Conservation (phyloP, 2,797 vertebrate species). For the Esox lucius region DNA sequence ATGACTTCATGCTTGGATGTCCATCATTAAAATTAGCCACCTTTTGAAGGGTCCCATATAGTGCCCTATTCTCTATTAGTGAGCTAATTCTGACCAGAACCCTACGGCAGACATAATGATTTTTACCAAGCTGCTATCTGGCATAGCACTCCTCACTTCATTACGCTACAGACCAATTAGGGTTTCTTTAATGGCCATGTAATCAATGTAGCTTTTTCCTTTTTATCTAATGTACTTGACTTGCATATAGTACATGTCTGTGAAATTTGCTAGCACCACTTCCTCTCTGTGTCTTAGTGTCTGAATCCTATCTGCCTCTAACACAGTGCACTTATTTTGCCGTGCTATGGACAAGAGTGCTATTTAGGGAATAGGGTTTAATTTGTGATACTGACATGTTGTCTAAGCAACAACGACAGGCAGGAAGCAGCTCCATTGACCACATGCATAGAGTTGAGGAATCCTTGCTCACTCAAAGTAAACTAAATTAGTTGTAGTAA, state of each 20-base stretch:
- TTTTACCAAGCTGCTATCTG: constrained; percentile 32
- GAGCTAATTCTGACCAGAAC: neutral
- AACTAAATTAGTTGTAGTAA: too few species aligned
- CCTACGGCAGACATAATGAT: constrained; percentile 25
- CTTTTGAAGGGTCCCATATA: constrained; percentile 8
- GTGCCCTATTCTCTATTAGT: neutral
- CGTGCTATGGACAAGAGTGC: too few species aligned
- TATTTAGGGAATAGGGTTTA: too few species aligned
- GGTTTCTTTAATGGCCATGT: constrained; percentile 40
- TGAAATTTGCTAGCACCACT: constrained; percentile 35
- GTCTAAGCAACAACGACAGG: too few species aligned
- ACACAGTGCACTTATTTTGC: too few species aligned
- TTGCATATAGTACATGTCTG: constrained; percentile 19
- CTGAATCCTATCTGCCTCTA: too few species aligned
- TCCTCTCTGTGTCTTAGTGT: constrained; percentile 25
- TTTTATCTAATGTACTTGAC: constrained; percentile 37
- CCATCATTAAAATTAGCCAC: constrained; percentile 66
- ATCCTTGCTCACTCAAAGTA: too few species aligned
- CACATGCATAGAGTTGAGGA: too few species aligned
- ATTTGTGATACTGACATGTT: too few species aligned
- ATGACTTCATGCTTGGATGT: constrained; percentile 54
- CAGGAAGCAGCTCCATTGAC: too few species aligned
- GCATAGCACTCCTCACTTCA: constrained; percentile 47
- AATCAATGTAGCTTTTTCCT: constrained; percentile 46
- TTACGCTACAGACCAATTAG: constrained; percentile 54